Evolutionary conservation across 2,113 vertebrate genomes (phyloP).

Genomic region (Centropristis striata): DNA sequence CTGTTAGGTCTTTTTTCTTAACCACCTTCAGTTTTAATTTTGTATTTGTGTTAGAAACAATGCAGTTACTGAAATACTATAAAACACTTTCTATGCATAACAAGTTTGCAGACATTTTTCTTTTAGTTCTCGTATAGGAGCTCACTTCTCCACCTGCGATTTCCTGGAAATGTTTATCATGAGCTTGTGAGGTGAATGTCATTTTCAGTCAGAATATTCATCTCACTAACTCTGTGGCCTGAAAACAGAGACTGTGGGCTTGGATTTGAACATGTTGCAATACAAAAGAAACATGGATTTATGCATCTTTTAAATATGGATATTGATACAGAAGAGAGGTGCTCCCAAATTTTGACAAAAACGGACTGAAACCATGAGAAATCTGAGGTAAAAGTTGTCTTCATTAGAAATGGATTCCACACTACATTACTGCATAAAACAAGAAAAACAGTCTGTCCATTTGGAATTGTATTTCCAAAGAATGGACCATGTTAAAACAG

Average conservation of each 20-base stretch:
- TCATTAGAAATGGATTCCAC: constrained; percentile 84
- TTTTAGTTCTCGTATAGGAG: constrained; percentile 38
- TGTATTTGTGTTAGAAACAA: constrained; percentile 73
- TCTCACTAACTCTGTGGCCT: constrained; percentile 48
- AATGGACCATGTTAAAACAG: constrained; percentile 78
- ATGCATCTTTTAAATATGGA: constrained; percentile 62
- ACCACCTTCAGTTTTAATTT: constrained; percentile 59
- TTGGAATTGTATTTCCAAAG: constrained; percentile 66
- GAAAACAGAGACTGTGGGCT: constrained; percentile 45
- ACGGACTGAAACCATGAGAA: constrained; percentile 72
- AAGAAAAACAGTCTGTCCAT: constrained; percentile 68
- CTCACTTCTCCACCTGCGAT: constrained; percentile 24
- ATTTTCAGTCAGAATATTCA: constrained; percentile 30
- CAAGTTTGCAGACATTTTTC: constrained; percentile 56
- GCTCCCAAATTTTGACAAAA: constrained; percentile 70
- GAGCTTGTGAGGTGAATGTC: constrained; percentile 21
- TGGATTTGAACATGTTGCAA: constrained; percentile 49
- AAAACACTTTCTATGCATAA: constrained; percentile 76
- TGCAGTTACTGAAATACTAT: constrained; percentile 70
- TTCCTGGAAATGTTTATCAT: constrained; percentile 2
- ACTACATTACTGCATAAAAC: constrained; percentile 82
- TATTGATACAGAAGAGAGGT: constrained; percentile 67
- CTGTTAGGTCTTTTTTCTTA: constrained; percentile 51
- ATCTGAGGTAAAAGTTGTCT: constrained; percentile 89
- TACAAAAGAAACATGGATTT: constrained; percentile 61